These are phyloP conservation scores for Pollenia labialis DNA, from an alignment of 2,888 invertebrate species.

Conservation along the genomic window DNA sequence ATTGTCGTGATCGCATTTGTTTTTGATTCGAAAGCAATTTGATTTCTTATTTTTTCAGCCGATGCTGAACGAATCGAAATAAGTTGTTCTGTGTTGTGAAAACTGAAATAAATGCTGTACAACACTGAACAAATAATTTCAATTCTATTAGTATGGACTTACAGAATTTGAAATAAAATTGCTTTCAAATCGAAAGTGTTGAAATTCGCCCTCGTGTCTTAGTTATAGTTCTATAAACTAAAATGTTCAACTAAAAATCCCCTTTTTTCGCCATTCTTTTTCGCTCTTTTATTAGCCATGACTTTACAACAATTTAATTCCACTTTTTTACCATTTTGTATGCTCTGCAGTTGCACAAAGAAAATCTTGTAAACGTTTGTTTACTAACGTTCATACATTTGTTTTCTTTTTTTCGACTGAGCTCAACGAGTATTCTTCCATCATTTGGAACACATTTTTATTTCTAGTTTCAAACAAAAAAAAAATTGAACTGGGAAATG, in stretches of 20 bases:
- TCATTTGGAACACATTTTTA: constrained; percentile 32
- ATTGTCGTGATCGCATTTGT: too few species aligned
- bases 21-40: too few species aligned
- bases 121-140: too few species aligned
- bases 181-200: too few species aligned
- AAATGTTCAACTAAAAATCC: neutral
- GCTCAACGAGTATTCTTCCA: constrained; percentile 45
- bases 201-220: too few species aligned
- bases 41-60: too few species aligned
- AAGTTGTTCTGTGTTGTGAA: too few species aligned
- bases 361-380: constrained; percentile 37
- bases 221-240: too few species aligned
- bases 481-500: constrained; percentile 39
- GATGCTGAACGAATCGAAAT: too few species aligned
- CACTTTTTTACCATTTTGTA: constrained; percentile 23
- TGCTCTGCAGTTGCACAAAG: constrained; percentile 47
- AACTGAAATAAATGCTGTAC: too few species aligned
- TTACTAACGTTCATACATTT: constrained; percentile 29
- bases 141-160: too few species aligned
- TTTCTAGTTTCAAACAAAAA: constrained; percentile 30
- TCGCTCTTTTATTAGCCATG: constrained; percentile 13
- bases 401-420: neutral
- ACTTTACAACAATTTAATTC: constrained; percentile 45
- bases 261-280: neutral
- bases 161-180: too few species aligned